Conservation (phyloP, 2,797 vertebrate genomes). For the Buphagus erythrorhynchus region DNA sequence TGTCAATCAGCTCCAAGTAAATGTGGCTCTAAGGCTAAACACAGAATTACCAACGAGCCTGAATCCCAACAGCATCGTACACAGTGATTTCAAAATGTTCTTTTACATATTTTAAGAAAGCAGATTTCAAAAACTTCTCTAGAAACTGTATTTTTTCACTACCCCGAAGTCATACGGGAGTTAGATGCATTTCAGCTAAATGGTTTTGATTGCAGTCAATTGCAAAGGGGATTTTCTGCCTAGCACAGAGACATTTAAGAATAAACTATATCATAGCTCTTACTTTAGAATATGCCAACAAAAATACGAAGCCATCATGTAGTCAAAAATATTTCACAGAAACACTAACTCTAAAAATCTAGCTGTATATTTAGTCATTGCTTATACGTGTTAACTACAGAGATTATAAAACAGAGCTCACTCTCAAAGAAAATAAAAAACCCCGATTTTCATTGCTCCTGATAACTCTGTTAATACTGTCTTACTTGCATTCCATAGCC, state of each 20-base stretch:
- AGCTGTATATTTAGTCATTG: neutral
- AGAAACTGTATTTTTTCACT: neutral
- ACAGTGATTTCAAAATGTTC: neutral
- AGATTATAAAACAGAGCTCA: conserved; percentile 10
- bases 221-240: neutral
- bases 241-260: neutral
- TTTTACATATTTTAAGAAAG: neutral
- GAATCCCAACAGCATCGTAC: neutral
- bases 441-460: neutral
- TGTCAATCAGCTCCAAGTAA: neutral
- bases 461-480: neutral
- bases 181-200: neutral
- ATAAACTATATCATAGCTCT: neutral
- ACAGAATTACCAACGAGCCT: rapidly evolving
- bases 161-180: neutral
- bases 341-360: conserved; percentile 1
- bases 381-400: neutral
- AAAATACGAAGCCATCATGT: neutral
- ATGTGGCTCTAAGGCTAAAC: neutral
- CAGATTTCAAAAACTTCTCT: conserved; percentile 2
- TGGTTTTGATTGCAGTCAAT: neutral
- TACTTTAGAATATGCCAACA: neutral
- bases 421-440: neutral
- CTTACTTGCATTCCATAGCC: neutral
- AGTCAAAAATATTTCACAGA: conserved; percentile 27